These are phyloP conservation scores for Rana temporaria DNA, from an alignment of 2,113 vertebrate species.

Conservation along the genomic window DNA sequence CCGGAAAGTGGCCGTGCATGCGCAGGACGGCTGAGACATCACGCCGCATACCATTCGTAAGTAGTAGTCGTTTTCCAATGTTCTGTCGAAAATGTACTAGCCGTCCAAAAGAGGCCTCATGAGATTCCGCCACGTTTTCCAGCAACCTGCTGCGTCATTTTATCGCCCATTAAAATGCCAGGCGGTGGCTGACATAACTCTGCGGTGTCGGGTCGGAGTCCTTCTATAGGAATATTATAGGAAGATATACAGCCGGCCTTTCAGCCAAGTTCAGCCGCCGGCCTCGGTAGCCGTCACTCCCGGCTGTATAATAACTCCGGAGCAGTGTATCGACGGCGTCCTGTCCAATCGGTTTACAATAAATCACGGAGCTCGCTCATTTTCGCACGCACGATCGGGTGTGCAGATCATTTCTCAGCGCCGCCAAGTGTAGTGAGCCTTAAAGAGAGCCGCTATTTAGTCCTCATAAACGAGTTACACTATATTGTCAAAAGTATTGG, in stretches of 20 bases:
- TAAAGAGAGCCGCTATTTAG: background rate
- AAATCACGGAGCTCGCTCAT: constrained; percentile 5
- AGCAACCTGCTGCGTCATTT: background rate
- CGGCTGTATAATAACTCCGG: background rate
- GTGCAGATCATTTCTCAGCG: constrained; percentile 1
- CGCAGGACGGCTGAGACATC: no score
- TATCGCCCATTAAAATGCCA: background rate
- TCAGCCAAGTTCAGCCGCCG: background rate
- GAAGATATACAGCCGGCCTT: constrained; percentile 5
- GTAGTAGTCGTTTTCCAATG: no score
- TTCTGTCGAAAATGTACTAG: no score
- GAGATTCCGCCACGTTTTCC: background rate
- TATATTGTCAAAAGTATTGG: no score
- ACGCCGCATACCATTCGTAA: no score
- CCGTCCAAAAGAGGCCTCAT: no score
- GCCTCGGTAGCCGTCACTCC: background rate
- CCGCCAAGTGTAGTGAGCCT: background rate
- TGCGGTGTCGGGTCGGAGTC: background rate
- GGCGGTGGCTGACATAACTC: background rate
- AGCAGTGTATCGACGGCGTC: no score
- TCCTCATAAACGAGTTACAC: no score
- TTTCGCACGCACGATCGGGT: background rate
- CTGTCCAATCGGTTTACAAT: constrained; percentile 5
- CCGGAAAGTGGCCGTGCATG: no score
- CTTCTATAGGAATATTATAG: constrained; percentile 8